Evolutionary conservation across 2,888 invertebrate genomes (phyloP).

Genomic region (Antitype chi): DNA sequence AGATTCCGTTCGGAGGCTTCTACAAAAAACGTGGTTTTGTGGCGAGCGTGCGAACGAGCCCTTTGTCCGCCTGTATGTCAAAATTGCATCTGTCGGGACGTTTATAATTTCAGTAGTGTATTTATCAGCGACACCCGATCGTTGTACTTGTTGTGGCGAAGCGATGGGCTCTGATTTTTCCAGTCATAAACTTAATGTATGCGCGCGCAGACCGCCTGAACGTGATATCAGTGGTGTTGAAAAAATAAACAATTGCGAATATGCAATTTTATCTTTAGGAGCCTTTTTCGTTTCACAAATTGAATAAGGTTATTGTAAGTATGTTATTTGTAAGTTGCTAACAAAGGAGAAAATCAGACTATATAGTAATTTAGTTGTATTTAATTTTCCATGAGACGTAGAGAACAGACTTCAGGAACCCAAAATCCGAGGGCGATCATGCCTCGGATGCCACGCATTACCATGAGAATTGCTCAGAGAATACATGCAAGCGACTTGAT

Average conservation of each 20-base stretch:
- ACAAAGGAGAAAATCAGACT: constrained; percentile 24
- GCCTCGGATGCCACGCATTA: constrained; percentile 76
- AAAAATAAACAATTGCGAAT: constrained; percentile 15
- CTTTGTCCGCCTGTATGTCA: constrained; percentile 82
- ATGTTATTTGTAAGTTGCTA: neutral
- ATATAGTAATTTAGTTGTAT: constrained; percentile 22
- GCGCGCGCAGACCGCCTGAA: constrained; percentile 27
- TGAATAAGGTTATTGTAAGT: constrained; percentile 4
- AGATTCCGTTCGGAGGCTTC: constrained; percentile 81
- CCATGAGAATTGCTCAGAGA: constrained; percentile 78
- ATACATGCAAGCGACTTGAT: constrained; percentile 72
- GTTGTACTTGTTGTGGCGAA: constrained; percentile 34
- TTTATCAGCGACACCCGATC: constrained; percentile 64
- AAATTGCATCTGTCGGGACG: constrained; percentile 84
- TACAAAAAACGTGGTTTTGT: constrained; percentile 84
- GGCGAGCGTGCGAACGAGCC: constrained; percentile 85
- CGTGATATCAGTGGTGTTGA: constrained; percentile 26
- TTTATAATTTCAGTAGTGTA: constrained; percentile 79
- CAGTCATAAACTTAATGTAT: constrained; percentile 37
- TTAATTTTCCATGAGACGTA: constrained; percentile 27
- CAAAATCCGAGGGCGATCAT: constrained; percentile 60
- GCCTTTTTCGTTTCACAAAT: neutral
- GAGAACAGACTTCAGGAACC: constrained; percentile 28
- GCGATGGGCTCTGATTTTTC: constrained; percentile 37
- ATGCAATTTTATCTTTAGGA: neutral